Base-by-base conservation (phyloP, 2,113 vertebrate genomes). In the Elaphurus davidianus region DNA sequence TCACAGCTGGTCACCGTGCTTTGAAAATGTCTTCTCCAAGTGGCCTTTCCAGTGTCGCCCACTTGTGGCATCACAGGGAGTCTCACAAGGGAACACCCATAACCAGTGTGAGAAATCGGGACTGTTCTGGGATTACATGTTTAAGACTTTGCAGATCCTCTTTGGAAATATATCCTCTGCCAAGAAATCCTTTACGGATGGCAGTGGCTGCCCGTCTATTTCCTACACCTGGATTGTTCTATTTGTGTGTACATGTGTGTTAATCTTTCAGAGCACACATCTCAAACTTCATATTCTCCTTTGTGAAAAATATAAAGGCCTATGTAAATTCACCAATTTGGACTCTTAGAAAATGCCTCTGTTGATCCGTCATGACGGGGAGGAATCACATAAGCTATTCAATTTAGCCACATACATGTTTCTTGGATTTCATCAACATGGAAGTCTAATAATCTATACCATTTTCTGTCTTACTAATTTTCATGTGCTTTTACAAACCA, bases 131-230 rank as follows among this genome's bases (percentile, higher is more conserved):
- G 82, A 92, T 97, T 79, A 62, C 43, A 19, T 90, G 40, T 89
- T 84, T 94, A 82, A 88, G 94, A 88, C 60, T 93, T 96, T 60
- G 82, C 21, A 97, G 88, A 94, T 96, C 88, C 67, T 67, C 88
- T 92, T 87, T 95, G 57, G 96, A 95, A 97, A 91, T 52, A 67
- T 0, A 57, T 78, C 81, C n/a, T 96, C 47, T 2, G 7, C 87
- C 84, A 88, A 94, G 90, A 96, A 97, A 88, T 54, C 90, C 94
- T 91, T 55, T 91, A 36, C 17, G 52, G 52, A 67, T n/a, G n/a
- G n/a, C 59, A 45, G 89, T 43, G n/a, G 81, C 19, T 55, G 55
- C 60, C 47, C 30, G 11, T 87, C 1, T 0, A 1, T 57, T 52
- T 59, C 79, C 86, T 50, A 1, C 17, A 45, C 2, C 9, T 45